These are phyloP conservation scores for Acanthaster planci DNA, from an alignment of 35 echinoderm and acorn worm species.

Conservation along the genomic window DNA sequence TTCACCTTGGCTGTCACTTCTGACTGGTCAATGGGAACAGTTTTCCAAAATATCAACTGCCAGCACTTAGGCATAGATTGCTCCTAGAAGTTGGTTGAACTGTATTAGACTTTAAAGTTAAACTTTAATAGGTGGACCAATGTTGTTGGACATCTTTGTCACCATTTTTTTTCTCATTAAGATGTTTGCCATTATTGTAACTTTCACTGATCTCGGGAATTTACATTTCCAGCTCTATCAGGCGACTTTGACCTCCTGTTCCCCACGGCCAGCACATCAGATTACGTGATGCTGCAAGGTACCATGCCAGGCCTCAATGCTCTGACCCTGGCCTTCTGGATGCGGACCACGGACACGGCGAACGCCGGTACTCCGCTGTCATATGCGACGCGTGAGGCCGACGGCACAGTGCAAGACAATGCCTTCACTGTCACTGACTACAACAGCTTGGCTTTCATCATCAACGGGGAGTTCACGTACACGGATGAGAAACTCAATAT, in stretches of 20 bases:
- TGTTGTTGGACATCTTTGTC: too few species aligned
- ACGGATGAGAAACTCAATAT: conserved; percentile 60
- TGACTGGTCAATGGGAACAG: too few species aligned
- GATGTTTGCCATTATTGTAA: too few species aligned
- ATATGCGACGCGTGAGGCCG: conserved; percentile 20
- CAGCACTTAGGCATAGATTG: too few species aligned
- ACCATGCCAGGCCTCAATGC: conserved; percentile 57
- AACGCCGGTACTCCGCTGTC: conserved; percentile 67
- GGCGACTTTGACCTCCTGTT: conserved; percentile 54
- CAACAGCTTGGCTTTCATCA: conserved; percentile 65
- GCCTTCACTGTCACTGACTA: conserved; percentile 68
- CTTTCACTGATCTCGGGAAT: too few species aligned
- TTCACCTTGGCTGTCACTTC: too few species aligned
- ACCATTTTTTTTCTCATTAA: too few species aligned
- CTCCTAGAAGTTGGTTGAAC: too few species aligned
- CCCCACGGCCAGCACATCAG: conserved; percentile 32
- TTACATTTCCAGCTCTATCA: conserved; percentile 46
- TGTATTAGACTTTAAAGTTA: too few species aligned
- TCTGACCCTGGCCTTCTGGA: conserved; percentile 75
- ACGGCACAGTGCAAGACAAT: conserved; percentile 52
- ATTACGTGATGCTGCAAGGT: conserved; percentile 31
- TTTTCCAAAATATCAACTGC: too few species aligned
- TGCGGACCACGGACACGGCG: conserved; percentile 51
- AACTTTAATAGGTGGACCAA: too few species aligned
- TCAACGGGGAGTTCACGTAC: conserved; percentile 59